Percentiles rank a stretch among this genome's conserved stretches.
These are phyloP conservation scores for Silurus aristotelis DNA, from an alignment of 2,797 vertebrate genomes.

Conservation along the genomic window DNA sequence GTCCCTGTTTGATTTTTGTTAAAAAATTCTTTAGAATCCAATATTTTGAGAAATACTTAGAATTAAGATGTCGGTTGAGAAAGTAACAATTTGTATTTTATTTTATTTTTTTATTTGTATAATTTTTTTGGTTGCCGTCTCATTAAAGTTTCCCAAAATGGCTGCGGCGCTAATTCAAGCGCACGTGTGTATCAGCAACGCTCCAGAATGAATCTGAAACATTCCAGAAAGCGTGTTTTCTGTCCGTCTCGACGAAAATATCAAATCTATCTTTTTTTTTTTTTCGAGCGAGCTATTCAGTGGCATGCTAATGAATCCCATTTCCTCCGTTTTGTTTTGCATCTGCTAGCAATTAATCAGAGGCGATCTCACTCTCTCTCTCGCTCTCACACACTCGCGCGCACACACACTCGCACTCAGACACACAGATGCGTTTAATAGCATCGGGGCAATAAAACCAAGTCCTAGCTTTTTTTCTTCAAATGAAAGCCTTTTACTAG, in stretches of 20 bases:
- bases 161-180: neutral
- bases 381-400: neutral
- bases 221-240: neutral
- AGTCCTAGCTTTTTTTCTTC: conserved; percentile 33
- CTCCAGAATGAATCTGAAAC: neutral
- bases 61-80: neutral
- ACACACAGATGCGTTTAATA: conserved; percentile 29
- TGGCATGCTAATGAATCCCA: conserved; percentile 56
- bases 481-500: conserved; percentile 6
- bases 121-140: neutral
- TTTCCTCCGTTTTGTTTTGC: conserved; percentile 56
- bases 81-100: neutral
- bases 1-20: neutral
- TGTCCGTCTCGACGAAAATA: conserved; percentile 38
- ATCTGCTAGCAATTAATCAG: conserved; percentile 59
- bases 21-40: neutral
- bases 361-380: conserved; percentile 19
- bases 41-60: neutral
- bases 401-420: neutral
- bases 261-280: conserved; percentile 37
- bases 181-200: neutral
- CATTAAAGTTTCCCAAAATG: neutral
- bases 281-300: conserved; percentile 59
- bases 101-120: neutral
- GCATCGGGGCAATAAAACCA: conserved; percentile 32